A percentile compares a stretch with the other conserved stretches of the same genome.
phyloP scores from a whole-genome alignment of 2,113 vertebrate genomes.

The Elephas maximus region DNA sequence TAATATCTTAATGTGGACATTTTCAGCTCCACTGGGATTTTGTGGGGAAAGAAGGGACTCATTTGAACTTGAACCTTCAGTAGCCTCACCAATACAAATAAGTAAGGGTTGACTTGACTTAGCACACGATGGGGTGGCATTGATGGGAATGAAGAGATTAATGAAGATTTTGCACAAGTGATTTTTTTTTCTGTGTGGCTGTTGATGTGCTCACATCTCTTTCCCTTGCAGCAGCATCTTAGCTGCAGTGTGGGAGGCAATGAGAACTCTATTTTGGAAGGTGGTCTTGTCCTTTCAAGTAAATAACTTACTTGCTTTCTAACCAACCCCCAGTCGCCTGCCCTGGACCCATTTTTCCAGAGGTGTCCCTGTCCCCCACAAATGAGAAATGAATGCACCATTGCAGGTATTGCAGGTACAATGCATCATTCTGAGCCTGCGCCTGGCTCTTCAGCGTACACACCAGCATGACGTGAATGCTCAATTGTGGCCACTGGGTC shows the following conservation, averaged over 20 bases:
- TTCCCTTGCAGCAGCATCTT: neutral
- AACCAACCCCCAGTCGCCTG: conserved; percentile 15
- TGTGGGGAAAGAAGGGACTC: neutral
- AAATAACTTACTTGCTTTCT: conserved; percentile 57
- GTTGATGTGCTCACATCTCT: neutral
- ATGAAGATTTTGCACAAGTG: neutral
- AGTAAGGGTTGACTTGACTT: neutral
- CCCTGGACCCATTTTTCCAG: conserved; percentile 52
- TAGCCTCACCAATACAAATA: neutral
- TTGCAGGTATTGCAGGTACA: conserved; percentile 51
- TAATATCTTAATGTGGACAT: neutral
- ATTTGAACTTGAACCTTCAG: conserved; percentile 3
- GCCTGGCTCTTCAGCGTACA: neutral
- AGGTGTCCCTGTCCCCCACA: neutral
- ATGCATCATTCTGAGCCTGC: conserved; percentile 65
- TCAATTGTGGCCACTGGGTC: conserved; percentile 17
- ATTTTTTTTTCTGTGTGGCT: conserved; percentile 17
- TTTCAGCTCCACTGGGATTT: conserved; percentile 1
- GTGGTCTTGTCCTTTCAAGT: conserved; percentile 25
- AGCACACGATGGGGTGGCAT: neutral
- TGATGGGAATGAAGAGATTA: neutral
- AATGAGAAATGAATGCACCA: conserved; percentile 64
- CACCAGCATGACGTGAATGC: conserved; percentile 60
- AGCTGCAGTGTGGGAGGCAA: neutral
- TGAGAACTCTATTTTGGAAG: conserved; percentile 62